Evolutionary conservation across 1,140 invertebrate species (phyloP).

Genomic region (Lutraria rhynchaena): DNA sequence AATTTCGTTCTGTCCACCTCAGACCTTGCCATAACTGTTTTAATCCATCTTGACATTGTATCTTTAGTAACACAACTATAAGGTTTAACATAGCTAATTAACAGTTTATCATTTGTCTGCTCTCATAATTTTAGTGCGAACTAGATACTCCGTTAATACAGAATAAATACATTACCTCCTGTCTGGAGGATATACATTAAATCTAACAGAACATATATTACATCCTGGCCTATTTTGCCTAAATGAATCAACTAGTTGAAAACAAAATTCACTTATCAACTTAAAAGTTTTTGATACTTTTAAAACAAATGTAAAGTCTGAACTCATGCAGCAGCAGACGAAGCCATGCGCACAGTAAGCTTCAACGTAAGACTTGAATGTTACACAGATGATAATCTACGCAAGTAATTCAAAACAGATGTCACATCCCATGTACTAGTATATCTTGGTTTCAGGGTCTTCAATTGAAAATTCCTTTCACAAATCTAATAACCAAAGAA

Average conservation of each 20-base stretch:
- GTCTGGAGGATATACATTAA: conserved; percentile 13
- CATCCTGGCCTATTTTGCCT: conserved; percentile 7
- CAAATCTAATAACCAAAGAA: not conserved
- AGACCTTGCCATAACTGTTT: too few relatives aligned
- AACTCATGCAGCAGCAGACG: conserved; percentile 1
- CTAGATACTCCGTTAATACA: conserved; percentile 2
- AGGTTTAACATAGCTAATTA: conserved; percentile 13
- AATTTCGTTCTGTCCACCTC: too few relatives aligned
- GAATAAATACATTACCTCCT: conserved; percentile 12
- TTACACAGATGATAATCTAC: not conserved
- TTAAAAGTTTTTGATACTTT: not conserved
- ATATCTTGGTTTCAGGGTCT: not conserved
- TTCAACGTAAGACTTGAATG: conserved; percentile 13
- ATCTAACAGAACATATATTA: not conserved
- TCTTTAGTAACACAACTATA: too few relatives aligned
- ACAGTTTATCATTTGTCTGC: not conserved
- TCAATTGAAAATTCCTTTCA: conserved; percentile 18
- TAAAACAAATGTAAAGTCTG: conserved; percentile 15
- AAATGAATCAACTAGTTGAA: not conserved
- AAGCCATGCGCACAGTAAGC: not conserved
- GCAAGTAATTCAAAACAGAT: conserved; percentile 4
- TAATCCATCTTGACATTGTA: too few relatives aligned
- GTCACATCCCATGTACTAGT: conserved; percentile 13
- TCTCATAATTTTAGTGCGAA: not conserved
- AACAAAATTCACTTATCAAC: not conserved